Conservation (phyloP, 1,140 invertebrate species). For the Ceratina australensis region DNA sequence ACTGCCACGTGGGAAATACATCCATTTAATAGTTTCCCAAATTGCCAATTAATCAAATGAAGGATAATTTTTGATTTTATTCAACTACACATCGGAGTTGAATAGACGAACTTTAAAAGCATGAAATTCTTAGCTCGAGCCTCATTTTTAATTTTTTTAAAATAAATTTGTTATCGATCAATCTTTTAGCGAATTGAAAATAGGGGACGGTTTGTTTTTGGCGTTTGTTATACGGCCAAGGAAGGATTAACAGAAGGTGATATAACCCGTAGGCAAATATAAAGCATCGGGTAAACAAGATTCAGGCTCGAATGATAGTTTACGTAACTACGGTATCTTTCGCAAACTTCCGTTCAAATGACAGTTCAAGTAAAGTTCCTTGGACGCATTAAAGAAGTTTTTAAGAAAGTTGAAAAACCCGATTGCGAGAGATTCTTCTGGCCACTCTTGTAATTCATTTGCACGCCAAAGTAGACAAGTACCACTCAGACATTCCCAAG, state of each 20-base stretch:
- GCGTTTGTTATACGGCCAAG: background rate
- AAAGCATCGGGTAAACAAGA: background rate
- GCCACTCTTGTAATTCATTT: slow-evolving; percentile 29
- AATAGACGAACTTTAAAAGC: too few relatives aligned
- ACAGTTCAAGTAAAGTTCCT: slow-evolving; percentile 6
- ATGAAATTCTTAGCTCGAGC: too few relatives aligned
- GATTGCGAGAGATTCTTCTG: slow-evolving; percentile 21
- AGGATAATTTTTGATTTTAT: too few relatives aligned
- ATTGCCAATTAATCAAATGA: too few relatives aligned
- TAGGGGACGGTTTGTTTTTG: too few relatives aligned
- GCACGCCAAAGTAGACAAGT: background rate
- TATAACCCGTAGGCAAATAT: background rate
- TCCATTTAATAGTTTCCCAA: too few relatives aligned
- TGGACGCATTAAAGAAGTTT: slow-evolving; percentile 7
- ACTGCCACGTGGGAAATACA: background rate
- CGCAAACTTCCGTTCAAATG: slow-evolving; percentile 9
- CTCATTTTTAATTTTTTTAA: too few relatives aligned
- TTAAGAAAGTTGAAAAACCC: slow-evolving; percentile 5
- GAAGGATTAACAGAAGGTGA: background rate
- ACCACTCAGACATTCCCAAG: slow-evolving; percentile 1
- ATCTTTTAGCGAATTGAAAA: too few relatives aligned
- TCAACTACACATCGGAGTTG: too few relatives aligned
- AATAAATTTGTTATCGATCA: too few relatives aligned
- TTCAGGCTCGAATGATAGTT: background rate
- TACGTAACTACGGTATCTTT: slow-evolving; percentile 1